phyloP scores from a whole-genome alignment of 2,113 vertebrate species.

The human (Homo sapiens) region GRCh38 chr4:166024501-166025000 shows the following conservation, averaged over 20 bases:
- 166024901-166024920: neutral
- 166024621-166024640: neutral
- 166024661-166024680: neutral
- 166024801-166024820: neutral
- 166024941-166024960: neutral
- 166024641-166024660: neutral
- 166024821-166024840: neutral
- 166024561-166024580: neutral
- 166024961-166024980: neutral
- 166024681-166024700: neutral
- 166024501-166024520: neutral
- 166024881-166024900: conserved; percentile 1
- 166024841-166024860: neutral
- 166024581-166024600: neutral
- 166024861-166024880: neutral
- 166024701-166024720: neutral
- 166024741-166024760: neutral
- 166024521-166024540: neutral
- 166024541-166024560: neutral
- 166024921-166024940: neutral
- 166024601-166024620: no score
- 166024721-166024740: conserved; percentile 49
- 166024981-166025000: neutral
- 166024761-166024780: conserved; percentile 30
- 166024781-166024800: conserved; percentile 10